Evolutionary conservation across 2,113 vertebrate species (phyloP), one percentile per base, ranked within the genome.

Genomic region (Mixornis gularis): DNA sequence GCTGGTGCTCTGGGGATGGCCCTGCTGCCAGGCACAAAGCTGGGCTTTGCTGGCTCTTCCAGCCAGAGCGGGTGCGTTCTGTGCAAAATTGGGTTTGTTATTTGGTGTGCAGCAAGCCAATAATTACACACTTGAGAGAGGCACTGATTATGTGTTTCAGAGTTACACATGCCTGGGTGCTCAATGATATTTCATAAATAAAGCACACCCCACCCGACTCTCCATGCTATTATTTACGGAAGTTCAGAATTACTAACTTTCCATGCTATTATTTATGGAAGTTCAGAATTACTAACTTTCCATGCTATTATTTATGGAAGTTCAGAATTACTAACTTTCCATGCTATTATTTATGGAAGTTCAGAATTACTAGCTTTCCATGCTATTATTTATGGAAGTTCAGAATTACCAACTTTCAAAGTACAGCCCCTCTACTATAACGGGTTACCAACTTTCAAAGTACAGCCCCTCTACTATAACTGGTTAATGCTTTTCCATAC

Each of bases 141-240:
- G 36, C 36, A 76, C 3, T 5, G 36, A 74, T 74, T 58, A 13
- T 20, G 30, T 26, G 7, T 17, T 36, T 49, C 52, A 51, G 80
- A 40, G 36, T 51, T 36, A 58, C 43, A 26, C 0, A 0, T 58
- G 43, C 44, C 43, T 43, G 32, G 13, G 36, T 59, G 36, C 44
- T 32, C 13, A 66, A 0, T 25, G 30, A 21, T 26, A 36, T 30
- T 51, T 43, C 36, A 32, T 17, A 58, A 21, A 59, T 26, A 25
- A 76, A 76, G 44, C 20, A 51, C 52, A 66, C 7, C 11, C 17
- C 43, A 43, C 5, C 0, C 0, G 20, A 43, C 9, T 66, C 43
- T 36, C 20, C 13, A 36, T 16, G 30, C 13, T 48, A 12, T 43
- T 66, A 58, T 36, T 58, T 51, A 36, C 36, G 17, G 17, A 66